These are phyloP conservation scores for Hyppa rectilinea DNA, from an alignment of 2,888 invertebrate species.

Conservation along the genomic window DNA sequence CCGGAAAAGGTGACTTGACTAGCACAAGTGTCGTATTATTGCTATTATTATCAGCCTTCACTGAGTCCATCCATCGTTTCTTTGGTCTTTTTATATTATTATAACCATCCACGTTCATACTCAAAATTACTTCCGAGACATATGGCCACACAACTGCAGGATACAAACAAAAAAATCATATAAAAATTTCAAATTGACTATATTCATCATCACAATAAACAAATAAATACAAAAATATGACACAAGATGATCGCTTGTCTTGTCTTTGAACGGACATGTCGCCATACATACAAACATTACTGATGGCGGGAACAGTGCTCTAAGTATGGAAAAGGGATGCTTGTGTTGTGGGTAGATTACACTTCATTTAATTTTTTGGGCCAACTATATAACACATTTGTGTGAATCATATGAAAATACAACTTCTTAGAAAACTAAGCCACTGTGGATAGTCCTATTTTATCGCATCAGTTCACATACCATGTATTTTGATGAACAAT, in stretches of 20 bases:
- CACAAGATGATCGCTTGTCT: conserved; percentile 67
- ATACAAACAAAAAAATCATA: conserved; percentile 37
- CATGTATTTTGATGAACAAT: conserved; percentile 13
- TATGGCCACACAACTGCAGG: background rate
- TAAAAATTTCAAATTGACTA: conserved; percentile 80
- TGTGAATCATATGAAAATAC: conserved; percentile 51
- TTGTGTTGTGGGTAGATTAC: conserved; percentile 5
- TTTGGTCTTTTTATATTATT: background rate
- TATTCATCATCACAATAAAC: conserved; percentile 79
- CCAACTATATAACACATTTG: conserved; percentile 24
- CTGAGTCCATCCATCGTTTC: background rate
- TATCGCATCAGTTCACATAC: conserved; percentile 34
- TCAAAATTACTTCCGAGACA: background rate
- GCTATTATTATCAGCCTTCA: background rate
- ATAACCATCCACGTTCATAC: background rate
- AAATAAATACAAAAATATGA: conserved; percentile 86
- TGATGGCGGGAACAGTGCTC: conserved; percentile 52
- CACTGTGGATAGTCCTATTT: conserved; percentile 37
- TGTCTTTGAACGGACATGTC: conserved; percentile 48
- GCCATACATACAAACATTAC: conserved; percentile 45
- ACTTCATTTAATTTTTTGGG: conserved; percentile 13
- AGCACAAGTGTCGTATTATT: too few relatives aligned
- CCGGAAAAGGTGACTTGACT: too few relatives aligned
- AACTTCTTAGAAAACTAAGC: conserved; percentile 48
- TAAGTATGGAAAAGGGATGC: conserved; percentile 40